phyloP scores from a whole-genome alignment of 2,888 invertebrate genomes.

The Amphimallon solstitiale region DNA sequence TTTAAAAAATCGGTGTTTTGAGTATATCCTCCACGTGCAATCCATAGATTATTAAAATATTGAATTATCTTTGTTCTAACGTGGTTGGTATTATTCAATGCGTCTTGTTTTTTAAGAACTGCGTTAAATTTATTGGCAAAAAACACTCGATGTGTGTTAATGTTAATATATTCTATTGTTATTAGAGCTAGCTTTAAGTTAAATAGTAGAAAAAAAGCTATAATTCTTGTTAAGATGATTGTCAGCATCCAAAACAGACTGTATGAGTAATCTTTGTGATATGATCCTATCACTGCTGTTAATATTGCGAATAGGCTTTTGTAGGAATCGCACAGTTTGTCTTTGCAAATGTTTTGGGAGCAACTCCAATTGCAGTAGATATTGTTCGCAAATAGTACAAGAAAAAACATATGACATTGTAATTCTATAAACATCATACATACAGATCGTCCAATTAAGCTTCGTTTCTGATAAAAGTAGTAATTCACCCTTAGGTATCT shows the following conservation, averaged over 20 bases:
- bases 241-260: conserved; percentile 22
- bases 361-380: conserved; percentile 34
- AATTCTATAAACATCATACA: conserved; percentile 15
- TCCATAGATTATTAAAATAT: conserved; percentile 30
- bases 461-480: conserved; percentile 16
- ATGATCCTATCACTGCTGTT: background rate
- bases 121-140: conserved; percentile 25
- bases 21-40: conserved; percentile 26
- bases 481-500: conserved; percentile 28
- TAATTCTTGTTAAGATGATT: background rate
- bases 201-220: conserved; percentile 15
- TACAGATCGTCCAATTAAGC: conserved; percentile 14
- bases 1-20: background rate
- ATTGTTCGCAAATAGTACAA: conserved; percentile 20
- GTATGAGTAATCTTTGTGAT: background rate
- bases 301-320: conserved; percentile 1
- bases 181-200: conserved; percentile 12
- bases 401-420: conserved; percentile 12
- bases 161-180: conserved; percentile 27
- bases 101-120: background rate
- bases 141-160: conserved; percentile 3
- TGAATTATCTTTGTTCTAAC: background rate
- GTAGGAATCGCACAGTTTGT: background rate
- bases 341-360: background rate
- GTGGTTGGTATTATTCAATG: background rate